Base-by-base conservation (phyloP, 2,113 vertebrate species). In the Pungitius pungitius region DNA sequence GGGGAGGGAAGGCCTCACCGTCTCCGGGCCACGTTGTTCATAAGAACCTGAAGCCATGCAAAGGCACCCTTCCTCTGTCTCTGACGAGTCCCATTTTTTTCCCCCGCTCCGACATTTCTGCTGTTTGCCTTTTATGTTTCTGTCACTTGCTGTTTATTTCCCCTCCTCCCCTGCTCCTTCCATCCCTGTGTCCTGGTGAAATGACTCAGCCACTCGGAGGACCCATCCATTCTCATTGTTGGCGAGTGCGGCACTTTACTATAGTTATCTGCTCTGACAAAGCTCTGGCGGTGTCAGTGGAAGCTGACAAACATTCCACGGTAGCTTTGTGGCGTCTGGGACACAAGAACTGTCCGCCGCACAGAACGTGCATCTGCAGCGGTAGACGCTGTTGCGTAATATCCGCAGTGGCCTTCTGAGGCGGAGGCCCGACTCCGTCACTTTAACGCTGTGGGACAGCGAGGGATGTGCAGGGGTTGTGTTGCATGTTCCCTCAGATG, bases 151-250 rank as follows among this genome's bases (percentile, higher is more conserved):
- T 74, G 73, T 83, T 85, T 68, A 70, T 71, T 74, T 40, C 20
- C 40, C 26, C 14, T 6, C 20, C 1, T 51, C 14, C 24, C 49
- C 14, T 10, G 22, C 47, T 42, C 61, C 35, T 20, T 80, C 73
- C 62, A 64, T 75, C 56, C 64, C 17, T 0, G 60, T 78, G 73
- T 80, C 82, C 77, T 65, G 14, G 3, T 24, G 54, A 72, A 84
- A 85, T 89, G 88, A 84, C 69, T 87, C 82, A 75, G 81, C 67
- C 69, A 81, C 71, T 83, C 68, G 17, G 69, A 87, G 66, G 75
- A 81, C 75, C 62, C 33, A 35, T 67, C 60, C 33, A 72, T 78
- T 69, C 33, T 68, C 69, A 72, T 65, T 75, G 75, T 85, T 89
- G 86, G 81, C 6, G 4, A 79, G 52, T 18, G 58, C 73, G 77